phyloP scores from a whole-genome alignment of 2,797 vertebrate genomes.

The Hippoglossus hippoglossus region DNA sequence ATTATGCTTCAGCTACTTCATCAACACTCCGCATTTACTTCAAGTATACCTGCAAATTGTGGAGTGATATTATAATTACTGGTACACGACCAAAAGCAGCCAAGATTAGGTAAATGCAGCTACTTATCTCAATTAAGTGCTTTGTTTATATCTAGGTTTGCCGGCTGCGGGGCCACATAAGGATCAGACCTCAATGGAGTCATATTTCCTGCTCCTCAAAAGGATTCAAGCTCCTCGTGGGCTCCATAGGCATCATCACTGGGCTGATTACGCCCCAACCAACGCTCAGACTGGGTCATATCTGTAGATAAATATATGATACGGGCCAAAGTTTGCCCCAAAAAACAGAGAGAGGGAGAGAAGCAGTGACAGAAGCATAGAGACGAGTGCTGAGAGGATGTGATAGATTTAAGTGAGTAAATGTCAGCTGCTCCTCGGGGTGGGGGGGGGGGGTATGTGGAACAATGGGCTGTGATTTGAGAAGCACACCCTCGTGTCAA shows the following conservation, averaged over 20 bases:
- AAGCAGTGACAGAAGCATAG: constrained; percentile 1
- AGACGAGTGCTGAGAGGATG: constrained; percentile 23
- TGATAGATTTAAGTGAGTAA: constrained; percentile 58
- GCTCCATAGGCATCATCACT: constrained; percentile 28
- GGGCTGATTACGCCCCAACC: constrained; percentile 37
- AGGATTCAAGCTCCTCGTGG: constrained; percentile 16
- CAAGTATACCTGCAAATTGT: constrained; percentile 47
- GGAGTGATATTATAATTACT: constrained; percentile 58
- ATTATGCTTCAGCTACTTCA: constrained; percentile 45
- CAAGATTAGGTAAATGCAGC: constrained; percentile 44
- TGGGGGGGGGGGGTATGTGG: constrained; percentile 35
- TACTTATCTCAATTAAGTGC: constrained; percentile 50
- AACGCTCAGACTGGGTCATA: constrained; percentile 24
- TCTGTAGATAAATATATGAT: constrained; percentile 21
- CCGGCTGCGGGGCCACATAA: constrained; percentile 2
- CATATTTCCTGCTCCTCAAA: constrained; percentile 27
- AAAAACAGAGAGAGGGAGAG: neutral
- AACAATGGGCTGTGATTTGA: constrained; percentile 51
- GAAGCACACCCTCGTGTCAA: constrained; percentile 46
- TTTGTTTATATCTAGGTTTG: constrained; percentile 55
- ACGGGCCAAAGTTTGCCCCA: constrained; percentile 27
- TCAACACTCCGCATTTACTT: constrained; percentile 50
- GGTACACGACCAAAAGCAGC: constrained; percentile 38
- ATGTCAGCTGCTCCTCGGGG: constrained; percentile 68
- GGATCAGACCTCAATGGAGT: constrained; percentile 25